Base-by-base conservation (phyloP, 2,888 invertebrate species). In the Sinohyriopsis cumingii region DNA sequence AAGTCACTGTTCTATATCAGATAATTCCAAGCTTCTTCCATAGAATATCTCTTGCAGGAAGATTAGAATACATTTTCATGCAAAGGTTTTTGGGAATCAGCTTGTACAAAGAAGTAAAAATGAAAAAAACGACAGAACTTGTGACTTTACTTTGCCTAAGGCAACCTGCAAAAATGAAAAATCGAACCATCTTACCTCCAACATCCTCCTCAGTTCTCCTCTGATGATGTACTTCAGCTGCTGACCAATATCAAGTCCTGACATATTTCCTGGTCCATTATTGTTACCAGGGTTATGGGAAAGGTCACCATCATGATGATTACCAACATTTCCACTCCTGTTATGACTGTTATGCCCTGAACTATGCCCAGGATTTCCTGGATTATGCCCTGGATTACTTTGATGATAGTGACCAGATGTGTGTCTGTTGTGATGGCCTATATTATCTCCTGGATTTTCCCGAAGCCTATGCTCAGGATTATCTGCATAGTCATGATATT, bases 131-230 rank as follows among this genome's bases (percentile, higher is more conserved):
- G 45, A 45, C 45, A 12, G 45, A 33, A 33, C 33, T 33, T 1
- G 9, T 33, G 33, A 45, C 45, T 45, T 45, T 45, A 15, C 45
- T 45, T 45, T 15, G 45, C 45, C 1, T 9, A 12, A 45, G 45
- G 45, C 33, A 33, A 33, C 9, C 33, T 33, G 33, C 12, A 45
- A 19, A 61, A 25, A 24, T 22, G 28, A 22, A 61, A 61, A 20
- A 61, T 61, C 24, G 6, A 18, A 24, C 18, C 9, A 7, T 64
- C 72, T 53, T 61, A 88, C 88, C 83, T 87, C 84, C 81, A 88
- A 82, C 69, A 88, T 87, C 71, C 83, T 82, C 20, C 86, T 75
- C 65, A 88, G 78, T 77, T 88, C 88, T 55, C 83, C 81, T 60
- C 88, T 77, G 22, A 87, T 84, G 62, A 86, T 82, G 55, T 79